Base-by-base conservation (phyloP, 2,797 vertebrate genomes). In the Columba guinea region DNA sequence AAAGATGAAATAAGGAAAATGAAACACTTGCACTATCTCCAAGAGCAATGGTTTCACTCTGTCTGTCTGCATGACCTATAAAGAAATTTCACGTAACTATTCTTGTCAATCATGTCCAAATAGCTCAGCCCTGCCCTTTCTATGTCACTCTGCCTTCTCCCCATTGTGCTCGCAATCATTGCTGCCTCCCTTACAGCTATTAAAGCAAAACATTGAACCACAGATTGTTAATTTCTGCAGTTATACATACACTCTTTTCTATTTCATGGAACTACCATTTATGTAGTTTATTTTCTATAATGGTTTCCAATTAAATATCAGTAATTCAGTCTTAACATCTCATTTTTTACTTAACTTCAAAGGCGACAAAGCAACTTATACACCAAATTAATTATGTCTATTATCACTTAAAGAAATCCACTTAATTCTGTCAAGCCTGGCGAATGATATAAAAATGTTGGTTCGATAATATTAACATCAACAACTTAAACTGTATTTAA, bases 371-470 rank as follows among this genome's bases (percentile, higher is more conserved):
- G 79, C 74, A 87, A 87, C 95, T 91, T 96, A 95, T 69, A 80
- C 78, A 90, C 92, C 84, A 96, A 97, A 97, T 97, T 95, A 97
- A 97, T 97, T 93, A 96, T 18, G 71, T 97, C 96, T 94, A 85
- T 96, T 97, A 97, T 94, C 73, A 86, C 92, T 92, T 91, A 93
- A 95, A 97, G 93, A 97, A 96, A 96, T 84, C 84, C 94, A 94
- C 87, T 96, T 90, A 94, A 95, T 96, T 93, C 90, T 89, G 26
- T 95, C 95, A 96, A 95, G 94, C 85, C 90, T 79, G 84, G 94
- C 64, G 89, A 93, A 94, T 94, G 92, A 94, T 75, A 84, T 84
- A 94, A 88, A 97, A 91, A 92, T 80, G 91, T 84, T 77, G 51
- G 64, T 87, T 95, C 91, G 94, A 90, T 94, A 97, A 95, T 77